These are phyloP conservation scores for Holothuria scabra DNA, from an alignment of 53 echinoderm and acorn worm species.

Conservation along the genomic window DNA sequence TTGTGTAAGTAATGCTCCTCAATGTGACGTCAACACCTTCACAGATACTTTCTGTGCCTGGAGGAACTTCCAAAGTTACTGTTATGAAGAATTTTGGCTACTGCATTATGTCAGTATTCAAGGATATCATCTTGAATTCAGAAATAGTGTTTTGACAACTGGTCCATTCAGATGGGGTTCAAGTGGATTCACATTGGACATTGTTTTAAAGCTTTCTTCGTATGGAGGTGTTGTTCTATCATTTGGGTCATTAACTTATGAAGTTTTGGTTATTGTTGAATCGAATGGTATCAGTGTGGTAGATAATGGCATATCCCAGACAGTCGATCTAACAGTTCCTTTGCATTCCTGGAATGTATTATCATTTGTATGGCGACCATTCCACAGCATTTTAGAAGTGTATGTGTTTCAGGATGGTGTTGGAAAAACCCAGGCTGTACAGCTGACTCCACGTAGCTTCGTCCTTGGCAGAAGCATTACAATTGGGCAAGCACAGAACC, in stretches of 20 bases:
- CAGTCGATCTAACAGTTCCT: constrained; percentile 56
- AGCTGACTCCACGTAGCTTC: constrained; percentile 54
- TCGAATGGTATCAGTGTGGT: constrained; percentile 53
- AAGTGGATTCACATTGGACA: constrained; percentile 71
- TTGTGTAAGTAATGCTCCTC: constrained; percentile 69
- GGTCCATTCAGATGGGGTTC: constrained; percentile 53
- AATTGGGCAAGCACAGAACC: constrained; percentile 74
- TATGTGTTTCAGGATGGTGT: constrained; percentile 75
- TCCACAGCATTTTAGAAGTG: constrained; percentile 70
- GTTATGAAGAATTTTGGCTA: constrained; percentile 42
- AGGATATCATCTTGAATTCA: constrained; percentile 71
- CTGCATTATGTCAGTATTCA: constrained; percentile 65
- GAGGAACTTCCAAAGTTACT: constrained; percentile 27
- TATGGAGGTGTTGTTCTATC: constrained; percentile 75
- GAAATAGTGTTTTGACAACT: constrained; percentile 64
- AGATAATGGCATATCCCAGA: constrained; percentile 32
- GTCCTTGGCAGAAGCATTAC: constrained; percentile 59
- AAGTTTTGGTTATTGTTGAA: constrained; percentile 62
- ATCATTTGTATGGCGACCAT: constrained; percentile 79
- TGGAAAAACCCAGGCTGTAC: constrained; percentile 69
- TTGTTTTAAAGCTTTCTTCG: constrained; percentile 51
- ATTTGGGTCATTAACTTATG: constrained; percentile 59
- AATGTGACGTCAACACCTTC: constrained; percentile 64
- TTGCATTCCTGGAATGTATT: constrained; percentile 69
- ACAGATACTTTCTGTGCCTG: constrained; percentile 36